Base-by-base conservation (phyloP, 2,888 invertebrate genomes). In the Xestia ashworthii region DNA sequence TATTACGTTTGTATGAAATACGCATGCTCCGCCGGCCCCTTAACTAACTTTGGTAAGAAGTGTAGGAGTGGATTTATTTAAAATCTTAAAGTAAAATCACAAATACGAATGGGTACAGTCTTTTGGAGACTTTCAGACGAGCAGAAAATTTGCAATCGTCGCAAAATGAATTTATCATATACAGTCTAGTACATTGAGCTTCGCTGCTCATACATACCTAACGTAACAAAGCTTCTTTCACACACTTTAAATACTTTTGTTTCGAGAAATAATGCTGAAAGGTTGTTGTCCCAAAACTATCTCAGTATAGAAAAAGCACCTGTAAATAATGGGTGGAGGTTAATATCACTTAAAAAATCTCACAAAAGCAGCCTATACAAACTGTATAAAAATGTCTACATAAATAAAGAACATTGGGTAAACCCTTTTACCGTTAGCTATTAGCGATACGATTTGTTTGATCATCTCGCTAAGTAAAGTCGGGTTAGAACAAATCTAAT, bases 81-180 rank as follows among this genome's bases (percentile, higher is more conserved):
- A 87, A 88, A 89, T 84, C 74, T 82, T 67, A 78, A 85, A 85
- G 82, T 88, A 86, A 89, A 89, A 84, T 87, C 78, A 83, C 80
- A 86, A 83, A 82, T 81, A 83, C 83, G 74, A 86, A 1, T 38
- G 38, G 32, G 8, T 58, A 58, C 68, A 87, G 83, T 88, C 83
- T 78, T 87, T 86, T 74, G 73, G 78, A 88, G 86, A 80, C 46
- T 76, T 86, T 86, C 78, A 86, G 78, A 86, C 83, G 84, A 87
- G 89, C 87, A 87, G 88, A 91, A 90, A 91, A 90, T 88, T 88
- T 91, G 86, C 84, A 82, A 90, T 76, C 80, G 72, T 82, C 71
- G 85, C 84, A 84, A 76, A 88, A 88, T 87, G 84, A 83, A 85
- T 87, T 79, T 88, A 89, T 89, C 90, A 89, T 85, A 87, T 89